Percentiles rank a stretch among this genome's conserved stretches.
phyloP scores from a whole-genome alignment of 2,797 vertebrate genomes.

The Aselliscus stoliczkanus region DNA sequence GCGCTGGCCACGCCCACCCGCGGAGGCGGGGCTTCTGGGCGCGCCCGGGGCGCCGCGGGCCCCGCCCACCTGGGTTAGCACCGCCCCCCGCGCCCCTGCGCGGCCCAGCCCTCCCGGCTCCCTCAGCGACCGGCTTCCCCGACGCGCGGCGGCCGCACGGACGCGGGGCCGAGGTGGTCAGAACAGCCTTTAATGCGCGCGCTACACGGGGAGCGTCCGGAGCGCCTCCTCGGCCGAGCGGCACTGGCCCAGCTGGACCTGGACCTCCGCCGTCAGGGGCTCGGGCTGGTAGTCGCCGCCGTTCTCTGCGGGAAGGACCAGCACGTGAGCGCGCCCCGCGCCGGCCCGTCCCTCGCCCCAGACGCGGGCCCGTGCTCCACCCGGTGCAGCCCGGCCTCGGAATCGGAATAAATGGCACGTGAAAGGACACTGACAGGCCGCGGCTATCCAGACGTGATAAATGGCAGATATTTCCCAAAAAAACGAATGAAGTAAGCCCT shows the following conservation, averaged over 20 bases:
- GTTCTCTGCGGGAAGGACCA: neutral
- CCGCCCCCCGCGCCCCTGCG: accelerated
- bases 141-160: neutral
- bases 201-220: neutral
- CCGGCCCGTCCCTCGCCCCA: accelerated
- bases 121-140: accelerated
- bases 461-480: neutral
- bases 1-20: neutral
- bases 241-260: slow-evolving; percentile 82
- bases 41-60: too few relatives aligned
- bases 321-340: neutral
- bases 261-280: slow-evolving; percentile 83
- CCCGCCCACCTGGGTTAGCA: neutral
- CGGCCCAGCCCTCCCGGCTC: accelerated
- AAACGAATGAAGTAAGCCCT: neutral
- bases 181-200: neutral
- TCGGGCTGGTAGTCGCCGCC: slow-evolving; percentile 25
- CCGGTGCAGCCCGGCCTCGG: neutral
- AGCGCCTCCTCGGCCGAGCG: slow-evolving; percentile 39
- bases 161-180: accelerated
- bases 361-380: neutral
- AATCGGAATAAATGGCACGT: neutral
- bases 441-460: neutral
- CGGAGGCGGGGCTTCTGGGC: neutral
- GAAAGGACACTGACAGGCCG: neutral